Percentiles rank a stretch among this genome's conserved stretches.
These are phyloP conservation scores for Ophiodon elongatus DNA, from an alignment of 2,113 vertebrate genomes.

Conservation along the genomic window DNA sequence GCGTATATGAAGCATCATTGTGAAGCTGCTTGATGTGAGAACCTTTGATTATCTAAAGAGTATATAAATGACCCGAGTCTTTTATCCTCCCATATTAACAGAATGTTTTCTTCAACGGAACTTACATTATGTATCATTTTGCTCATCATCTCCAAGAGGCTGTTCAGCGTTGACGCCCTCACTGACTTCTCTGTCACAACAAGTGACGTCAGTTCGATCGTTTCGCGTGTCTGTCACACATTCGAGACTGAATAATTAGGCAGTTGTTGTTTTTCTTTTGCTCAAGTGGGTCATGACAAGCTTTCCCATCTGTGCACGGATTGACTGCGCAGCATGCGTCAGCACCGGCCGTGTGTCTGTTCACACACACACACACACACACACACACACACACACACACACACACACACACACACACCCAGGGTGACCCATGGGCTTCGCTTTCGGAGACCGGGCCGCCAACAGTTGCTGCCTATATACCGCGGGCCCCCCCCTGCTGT, in stretches of 20 bases:
- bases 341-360: slow-evolving; percentile 41
- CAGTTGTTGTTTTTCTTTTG: slow-evolving; percentile 8
- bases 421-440: slow-evolving; percentile 34
- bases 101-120: not conserved
- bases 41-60: not conserved
- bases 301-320: slow-evolving; percentile 41
- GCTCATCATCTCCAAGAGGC: not conserved
- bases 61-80: not conserved
- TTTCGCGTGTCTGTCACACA: slow-evolving; percentile 32
- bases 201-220: slow-evolving; percentile 13
- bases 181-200: slow-evolving; percentile 27
- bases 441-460: slow-evolving; percentile 49
- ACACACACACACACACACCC: slow-evolving; percentile 26
- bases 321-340: slow-evolving; percentile 48
- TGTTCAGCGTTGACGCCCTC: not conserved
- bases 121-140: not conserved
- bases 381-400: slow-evolving; percentile 33
- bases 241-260: slow-evolving; percentile 26
- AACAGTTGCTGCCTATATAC: slow-evolving; percentile 52
- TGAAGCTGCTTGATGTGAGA: not conserved
- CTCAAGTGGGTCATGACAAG: slow-evolving; percentile 39
- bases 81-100: not conserved
- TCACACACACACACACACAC: slow-evolving; percentile 32
- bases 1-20: not conserved
- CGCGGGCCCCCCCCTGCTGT: slow-evolving; percentile 42